phyloP scores from a whole-genome alignment of 2,888 invertebrate species.

The Nysson spinosus region DNA sequence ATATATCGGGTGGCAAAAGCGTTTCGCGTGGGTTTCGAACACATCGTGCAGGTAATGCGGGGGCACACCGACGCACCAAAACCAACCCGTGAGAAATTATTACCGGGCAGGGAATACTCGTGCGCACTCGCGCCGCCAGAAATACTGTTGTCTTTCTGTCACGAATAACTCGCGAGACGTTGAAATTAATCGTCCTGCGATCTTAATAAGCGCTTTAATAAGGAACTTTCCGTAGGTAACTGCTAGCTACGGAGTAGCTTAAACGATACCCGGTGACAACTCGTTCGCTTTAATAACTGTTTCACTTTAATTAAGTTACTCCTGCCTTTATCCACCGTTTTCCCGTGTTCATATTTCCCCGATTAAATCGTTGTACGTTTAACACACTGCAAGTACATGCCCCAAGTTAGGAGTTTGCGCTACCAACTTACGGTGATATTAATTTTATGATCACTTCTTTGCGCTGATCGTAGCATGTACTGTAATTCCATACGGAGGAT shows the following conservation, averaged over 20 bases:
- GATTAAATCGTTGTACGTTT: no score
- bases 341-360: not conserved
- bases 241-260: conserved; percentile 10
- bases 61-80: conserved; percentile 23
- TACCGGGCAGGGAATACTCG: conserved; percentile 18
- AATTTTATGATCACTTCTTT: no score
- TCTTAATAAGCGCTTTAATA: conserved; percentile 60
- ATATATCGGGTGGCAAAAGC: conserved; percentile 68
- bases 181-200: conserved; percentile 53
- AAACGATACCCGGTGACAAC: conserved; percentile 40
- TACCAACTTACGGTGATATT: no score
- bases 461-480: no score
- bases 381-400: no score
- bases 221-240: conserved; percentile 46
- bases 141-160: conserved; percentile 52
- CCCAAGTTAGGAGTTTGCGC: no score
- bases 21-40: conserved; percentile 61
- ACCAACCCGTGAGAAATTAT: conserved; percentile 37
- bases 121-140: conserved; percentile 21
- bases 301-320: conserved; percentile 45
- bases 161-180: conserved; percentile 43
- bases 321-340: not conserved
- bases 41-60: conserved; percentile 44
- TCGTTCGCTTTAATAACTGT: conserved; percentile 41
- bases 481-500: not conserved